Evolutionary conservation across 2,888 invertebrate species (phyloP).

Genomic region (Lithophane socia): DNA sequence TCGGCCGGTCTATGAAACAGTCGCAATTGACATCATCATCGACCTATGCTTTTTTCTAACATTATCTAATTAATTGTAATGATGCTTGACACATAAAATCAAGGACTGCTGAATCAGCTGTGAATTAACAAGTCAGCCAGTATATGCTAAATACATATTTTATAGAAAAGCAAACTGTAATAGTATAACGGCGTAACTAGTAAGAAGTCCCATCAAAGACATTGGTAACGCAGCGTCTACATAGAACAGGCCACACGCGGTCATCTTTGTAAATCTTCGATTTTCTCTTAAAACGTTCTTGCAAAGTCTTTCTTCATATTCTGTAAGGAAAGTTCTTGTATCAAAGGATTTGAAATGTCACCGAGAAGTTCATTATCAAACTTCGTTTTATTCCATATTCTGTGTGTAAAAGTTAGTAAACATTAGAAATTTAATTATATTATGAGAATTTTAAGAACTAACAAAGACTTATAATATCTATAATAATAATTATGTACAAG

Average conservation of each 20-base stretch:
- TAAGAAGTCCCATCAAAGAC: slow-evolving; percentile 3
- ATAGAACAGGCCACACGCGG: slow-evolving; percentile 10
- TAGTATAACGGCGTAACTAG: neutral
- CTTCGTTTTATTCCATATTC: neutral
- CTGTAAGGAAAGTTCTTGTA: neutral
- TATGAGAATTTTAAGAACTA: no score
- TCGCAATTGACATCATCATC: no score
- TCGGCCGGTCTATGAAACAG: no score
- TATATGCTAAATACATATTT: neutral
- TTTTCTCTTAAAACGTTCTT: slow-evolving; percentile 8
- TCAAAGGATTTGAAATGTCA: neutral
- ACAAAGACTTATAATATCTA: no score
- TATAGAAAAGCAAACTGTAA: slow-evolving; percentile 13
- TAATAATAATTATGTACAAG: no score
- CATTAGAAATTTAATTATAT: no score
- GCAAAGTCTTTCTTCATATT: slow-evolving; percentile 8
- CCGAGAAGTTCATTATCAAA: neutral
- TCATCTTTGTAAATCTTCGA: slow-evolving; percentile 20
- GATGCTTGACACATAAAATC: no score
- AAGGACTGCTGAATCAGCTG: no score
- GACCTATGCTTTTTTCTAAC: no score
- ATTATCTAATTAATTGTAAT: no score
- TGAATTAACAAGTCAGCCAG: no score
- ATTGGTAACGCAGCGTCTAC: slow-evolving; percentile 19
- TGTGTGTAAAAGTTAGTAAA: neutral